Conservation (phyloP, 2,797 vertebrate genomes). For the Xenops minutus region DNA sequence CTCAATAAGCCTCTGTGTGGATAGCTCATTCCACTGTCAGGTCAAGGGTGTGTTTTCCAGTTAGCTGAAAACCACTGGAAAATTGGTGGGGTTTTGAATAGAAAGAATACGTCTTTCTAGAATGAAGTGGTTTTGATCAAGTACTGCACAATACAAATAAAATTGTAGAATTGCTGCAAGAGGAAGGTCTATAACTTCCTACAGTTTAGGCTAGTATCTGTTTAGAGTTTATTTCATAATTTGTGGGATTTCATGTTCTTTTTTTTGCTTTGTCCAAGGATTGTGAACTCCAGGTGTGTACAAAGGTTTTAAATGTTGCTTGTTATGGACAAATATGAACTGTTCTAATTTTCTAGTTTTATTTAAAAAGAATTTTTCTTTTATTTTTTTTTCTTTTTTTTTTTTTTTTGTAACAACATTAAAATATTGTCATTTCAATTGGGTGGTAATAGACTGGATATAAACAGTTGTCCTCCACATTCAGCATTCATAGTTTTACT, state of each 20-base stretch:
- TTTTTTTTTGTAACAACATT: neutral
- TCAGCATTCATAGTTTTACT: neutral
- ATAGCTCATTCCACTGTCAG: neutral
- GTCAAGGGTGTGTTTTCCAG: neutral
- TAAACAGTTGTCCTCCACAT: neutral
- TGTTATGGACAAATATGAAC: constrained; percentile 29
- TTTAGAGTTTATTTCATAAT: neutral
- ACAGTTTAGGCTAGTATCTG: neutral
- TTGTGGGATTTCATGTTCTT: neutral
- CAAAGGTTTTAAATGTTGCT: neutral
- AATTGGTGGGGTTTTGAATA: neutral
- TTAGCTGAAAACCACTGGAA: constrained; percentile 5
- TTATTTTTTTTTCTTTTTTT: neutral
- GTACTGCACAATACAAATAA: neutral
- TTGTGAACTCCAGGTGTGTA: neutral
- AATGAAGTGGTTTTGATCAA: neutral
- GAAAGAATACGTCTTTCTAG: neutral
- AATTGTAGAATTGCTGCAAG: neutral
- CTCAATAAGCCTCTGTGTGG: neutral
- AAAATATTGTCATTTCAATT: constrained; percentile 35
- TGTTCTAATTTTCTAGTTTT: neutral
- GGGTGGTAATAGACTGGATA: neutral
- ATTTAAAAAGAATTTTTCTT: neutral
- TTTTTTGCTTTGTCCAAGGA: neutral
- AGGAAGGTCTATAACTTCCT: neutral